Conservation (phyloP, 2,113 vertebrate genomes). For the Ailuropoda melanoleuca region DNA sequence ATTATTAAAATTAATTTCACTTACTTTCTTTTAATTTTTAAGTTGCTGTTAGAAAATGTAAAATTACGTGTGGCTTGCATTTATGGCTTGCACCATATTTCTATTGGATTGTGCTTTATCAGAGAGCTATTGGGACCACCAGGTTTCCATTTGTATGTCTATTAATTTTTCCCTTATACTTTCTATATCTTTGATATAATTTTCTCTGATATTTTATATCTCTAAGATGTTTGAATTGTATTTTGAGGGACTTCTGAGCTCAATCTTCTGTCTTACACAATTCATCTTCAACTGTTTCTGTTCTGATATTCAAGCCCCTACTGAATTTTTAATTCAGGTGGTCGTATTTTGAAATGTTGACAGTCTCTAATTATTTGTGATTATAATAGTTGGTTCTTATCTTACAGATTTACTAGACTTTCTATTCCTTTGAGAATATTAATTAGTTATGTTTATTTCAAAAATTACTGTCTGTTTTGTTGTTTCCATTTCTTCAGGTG, state of each 20-base stretch:
- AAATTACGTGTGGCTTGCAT: background rate
- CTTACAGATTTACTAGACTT: background rate
- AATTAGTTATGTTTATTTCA: background rate
- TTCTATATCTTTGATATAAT: background rate
- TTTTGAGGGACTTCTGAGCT: background rate
- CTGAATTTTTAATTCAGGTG: background rate
- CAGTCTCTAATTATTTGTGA: background rate
- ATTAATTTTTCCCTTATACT: background rate
- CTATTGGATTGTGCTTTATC: rapidly evolving
- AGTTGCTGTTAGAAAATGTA: background rate
- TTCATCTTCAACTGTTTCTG: background rate
- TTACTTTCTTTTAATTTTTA: background rate
- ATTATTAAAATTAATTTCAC: background rate
- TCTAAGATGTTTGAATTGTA: background rate
- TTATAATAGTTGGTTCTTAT: background rate
- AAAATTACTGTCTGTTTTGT: background rate
- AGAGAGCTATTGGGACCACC: background rate
- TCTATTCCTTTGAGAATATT: background rate
- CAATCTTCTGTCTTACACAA: background rate
- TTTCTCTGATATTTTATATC: background rate
- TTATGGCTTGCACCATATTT: too few relatives aligned
- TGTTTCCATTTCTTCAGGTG: background rate
- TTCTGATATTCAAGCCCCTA: background rate
- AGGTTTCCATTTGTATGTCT: background rate
- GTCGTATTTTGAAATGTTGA: background rate